A percentile compares a stretch with the other conserved stretches of the same genome.
These are phyloP conservation scores for Eucera pruinosa DNA, from an alignment of 2,888 invertebrate genomes.

Conservation along the genomic window DNA sequence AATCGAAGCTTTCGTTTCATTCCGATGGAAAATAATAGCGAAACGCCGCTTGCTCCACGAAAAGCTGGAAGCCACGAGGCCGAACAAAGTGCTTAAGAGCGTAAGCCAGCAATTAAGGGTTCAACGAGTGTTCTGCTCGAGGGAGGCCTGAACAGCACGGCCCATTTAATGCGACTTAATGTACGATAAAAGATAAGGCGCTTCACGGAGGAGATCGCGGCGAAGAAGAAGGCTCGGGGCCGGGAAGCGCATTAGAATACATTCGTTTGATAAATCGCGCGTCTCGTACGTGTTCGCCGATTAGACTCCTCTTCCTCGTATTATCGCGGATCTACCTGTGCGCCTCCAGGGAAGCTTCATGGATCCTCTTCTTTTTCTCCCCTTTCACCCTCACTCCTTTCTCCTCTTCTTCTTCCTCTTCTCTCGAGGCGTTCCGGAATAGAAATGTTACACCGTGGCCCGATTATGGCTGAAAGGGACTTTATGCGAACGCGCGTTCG, in stretches of 20 bases:
- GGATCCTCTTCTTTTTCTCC: background rate
- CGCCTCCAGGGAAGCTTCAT: slow-evolving; percentile 21
- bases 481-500: slow-evolving; percentile 42
- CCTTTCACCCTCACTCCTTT: no score
- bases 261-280: slow-evolving; percentile 62
- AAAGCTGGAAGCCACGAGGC: background rate
- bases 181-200: slow-evolving; percentile 46
- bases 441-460: slow-evolving; percentile 54
- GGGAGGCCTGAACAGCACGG: background rate
- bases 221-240: slow-evolving; percentile 8
- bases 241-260: slow-evolving; percentile 51
- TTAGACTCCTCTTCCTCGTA: slow-evolving; percentile 47
- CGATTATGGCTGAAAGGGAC: slow-evolving; percentile 41
- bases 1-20: no score
- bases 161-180: slow-evolving; percentile 49
- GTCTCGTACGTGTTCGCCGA: slow-evolving; percentile 47
- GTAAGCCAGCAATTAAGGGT: slow-evolving; percentile 31
- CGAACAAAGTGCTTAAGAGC: slow-evolving; percentile 12
- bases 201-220: background rate
- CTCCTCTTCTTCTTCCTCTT: background rate
- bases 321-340: slow-evolving; percentile 49
- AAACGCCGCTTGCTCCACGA: no score
- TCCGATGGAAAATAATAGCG: background rate
- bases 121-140: slow-evolving; percentile 7
- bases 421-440: slow-evolving; percentile 30